These are phyloP conservation scores for Epizoanthus ramosus DNA, from an alignment of 92 coral and sea anemone genomes.

Conservation along the genomic window DNA sequence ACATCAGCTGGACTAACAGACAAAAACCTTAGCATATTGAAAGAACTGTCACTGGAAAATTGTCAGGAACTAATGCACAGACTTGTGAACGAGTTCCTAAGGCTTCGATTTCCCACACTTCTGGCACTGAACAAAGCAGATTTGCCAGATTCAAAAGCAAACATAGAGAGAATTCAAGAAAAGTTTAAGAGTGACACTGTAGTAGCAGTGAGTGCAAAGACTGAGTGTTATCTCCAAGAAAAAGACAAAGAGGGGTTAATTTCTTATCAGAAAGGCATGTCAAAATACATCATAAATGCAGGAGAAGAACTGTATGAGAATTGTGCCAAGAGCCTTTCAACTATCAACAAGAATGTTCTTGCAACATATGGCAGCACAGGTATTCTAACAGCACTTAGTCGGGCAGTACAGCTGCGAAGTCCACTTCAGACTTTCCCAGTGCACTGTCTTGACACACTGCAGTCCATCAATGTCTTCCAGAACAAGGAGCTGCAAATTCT, in stretches of 20 bases:
- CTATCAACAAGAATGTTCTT: slow-evolving; percentile 50
- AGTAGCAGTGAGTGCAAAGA: slow-evolving; percentile 76
- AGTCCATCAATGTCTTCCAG: slow-evolving; percentile 53
- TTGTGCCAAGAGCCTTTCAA: not conserved
- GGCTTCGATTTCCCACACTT: slow-evolving; percentile 76
- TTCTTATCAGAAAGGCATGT: slow-evolving; percentile 65
- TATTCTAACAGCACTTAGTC: slow-evolving; percentile 70
- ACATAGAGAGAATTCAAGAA: slow-evolving; percentile 61
- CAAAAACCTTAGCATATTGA: slow-evolving; percentile 56
- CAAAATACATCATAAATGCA: slow-evolving; percentile 32
- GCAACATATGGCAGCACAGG: slow-evolving; percentile 67
- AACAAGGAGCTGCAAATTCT: slow-evolving; percentile 46
- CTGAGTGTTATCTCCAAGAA: slow-evolving; percentile 74
- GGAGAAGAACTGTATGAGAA: not conserved
- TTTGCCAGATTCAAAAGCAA: slow-evolving; percentile 55
- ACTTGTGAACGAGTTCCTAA: slow-evolving; percentile 66
- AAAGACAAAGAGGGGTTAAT: slow-evolving; percentile 54
- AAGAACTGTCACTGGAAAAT: slow-evolving; percentile 47
- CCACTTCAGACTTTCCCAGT: slow-evolving; percentile 82
- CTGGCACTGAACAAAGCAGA: slow-evolving; percentile 79
- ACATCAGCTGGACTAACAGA: slow-evolving; percentile 71
- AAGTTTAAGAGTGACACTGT: slow-evolving; percentile 57
- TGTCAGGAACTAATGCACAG: slow-evolving; percentile 62
- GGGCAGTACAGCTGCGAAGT: slow-evolving; percentile 67
- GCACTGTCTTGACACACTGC: slow-evolving; percentile 69